Conservation (phyloP, 2,797 vertebrate species). For the Sitta carolinensis region DNA sequence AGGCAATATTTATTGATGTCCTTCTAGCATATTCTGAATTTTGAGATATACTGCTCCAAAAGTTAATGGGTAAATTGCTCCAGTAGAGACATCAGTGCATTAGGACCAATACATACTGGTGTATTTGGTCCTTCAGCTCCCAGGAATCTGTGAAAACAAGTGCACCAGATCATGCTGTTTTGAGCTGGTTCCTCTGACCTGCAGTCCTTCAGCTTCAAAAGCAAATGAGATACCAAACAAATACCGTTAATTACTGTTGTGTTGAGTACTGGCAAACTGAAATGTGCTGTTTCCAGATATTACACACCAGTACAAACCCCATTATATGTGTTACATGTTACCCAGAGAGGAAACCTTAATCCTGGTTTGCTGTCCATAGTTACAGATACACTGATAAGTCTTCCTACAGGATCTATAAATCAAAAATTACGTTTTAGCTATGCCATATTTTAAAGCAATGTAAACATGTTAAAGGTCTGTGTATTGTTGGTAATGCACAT, state of each 20-base stretch:
- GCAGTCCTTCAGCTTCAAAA: conserved; percentile 19
- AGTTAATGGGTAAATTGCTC: background rate
- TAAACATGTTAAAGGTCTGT: conserved; percentile 29
- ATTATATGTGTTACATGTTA: background rate
- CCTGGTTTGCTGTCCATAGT: conserved; percentile 7
- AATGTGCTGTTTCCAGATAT: conserved; percentile 24
- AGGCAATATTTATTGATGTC: background rate
- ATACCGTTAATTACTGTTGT: background rate
- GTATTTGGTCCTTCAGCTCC: background rate
- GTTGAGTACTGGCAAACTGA: background rate
- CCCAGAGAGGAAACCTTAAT: conserved; percentile 1
- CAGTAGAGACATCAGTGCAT: background rate
- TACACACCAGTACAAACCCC: background rate
- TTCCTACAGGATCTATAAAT: conserved; percentile 41
- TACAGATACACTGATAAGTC: conserved; percentile 22
- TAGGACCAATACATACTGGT: background rate
- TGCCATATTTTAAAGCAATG: conserved; percentile 19
- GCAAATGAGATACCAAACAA: background rate
- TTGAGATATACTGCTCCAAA: background rate
- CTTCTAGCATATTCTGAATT: background rate
- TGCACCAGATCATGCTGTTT: background rate
- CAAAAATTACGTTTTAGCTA: conserved; percentile 25
- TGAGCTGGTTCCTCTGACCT: background rate
- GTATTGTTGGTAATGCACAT: background rate
- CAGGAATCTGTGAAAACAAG: background rate